These are phyloP conservation scores for Gymnoscopelus microlampas DNA, from an alignment of 2,797 vertebrate genomes.

Conservation along the genomic window DNA sequence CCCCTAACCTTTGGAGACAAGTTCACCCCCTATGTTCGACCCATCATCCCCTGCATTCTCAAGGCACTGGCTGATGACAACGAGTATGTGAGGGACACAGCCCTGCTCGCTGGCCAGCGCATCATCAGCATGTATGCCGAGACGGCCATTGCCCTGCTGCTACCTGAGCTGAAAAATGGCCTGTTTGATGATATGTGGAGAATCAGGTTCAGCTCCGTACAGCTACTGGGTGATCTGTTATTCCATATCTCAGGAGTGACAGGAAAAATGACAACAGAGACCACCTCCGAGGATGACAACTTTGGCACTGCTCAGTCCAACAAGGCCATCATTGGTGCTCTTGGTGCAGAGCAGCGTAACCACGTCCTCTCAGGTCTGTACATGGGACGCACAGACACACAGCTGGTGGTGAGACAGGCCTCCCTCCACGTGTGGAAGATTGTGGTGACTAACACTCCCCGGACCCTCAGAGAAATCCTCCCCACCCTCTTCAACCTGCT, in stretches of 20 bases:
- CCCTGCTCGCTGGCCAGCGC: slow-evolving; percentile 92
- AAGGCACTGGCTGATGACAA: slow-evolving; percentile 99
- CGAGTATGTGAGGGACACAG: slow-evolving; percentile 97
- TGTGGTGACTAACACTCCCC: slow-evolving; percentile 97
- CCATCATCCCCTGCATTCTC: slow-evolving; percentile 98
- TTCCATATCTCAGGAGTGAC: slow-evolving; percentile 99
- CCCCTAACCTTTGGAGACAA: slow-evolving; percentile 97
- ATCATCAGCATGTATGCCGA: slow-evolving; percentile 98
- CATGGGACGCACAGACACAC: slow-evolving; percentile 98
- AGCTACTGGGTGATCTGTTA: slow-evolving; percentile 95
- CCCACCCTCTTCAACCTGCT: slow-evolving; percentile 95
- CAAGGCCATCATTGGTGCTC: slow-evolving; percentile 94
- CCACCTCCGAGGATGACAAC: slow-evolving; percentile 98
- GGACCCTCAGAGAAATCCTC: slow-evolving; percentile 94
- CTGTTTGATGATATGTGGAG: slow-evolving; percentile 98
- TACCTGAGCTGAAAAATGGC: slow-evolving; percentile 96
- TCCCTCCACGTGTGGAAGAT: slow-evolving; percentile 99
- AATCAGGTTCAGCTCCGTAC: slow-evolving; percentile 98
- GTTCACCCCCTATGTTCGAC: slow-evolving; percentile 96
- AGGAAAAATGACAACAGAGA: slow-evolving; percentile 99
- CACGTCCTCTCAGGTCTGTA: slow-evolving; percentile 96
- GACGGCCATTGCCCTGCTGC: slow-evolving; percentile 93
- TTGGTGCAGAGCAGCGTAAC: slow-evolving; percentile 93
- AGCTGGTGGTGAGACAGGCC: slow-evolving; percentile 96
- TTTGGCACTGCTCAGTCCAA: slow-evolving; percentile 97